Percentiles rank a stretch among this genome's conserved stretches.
Conservation (phyloP, 2,797 vertebrate species). For the Lepidocolaptes lacrymiger region DNA sequence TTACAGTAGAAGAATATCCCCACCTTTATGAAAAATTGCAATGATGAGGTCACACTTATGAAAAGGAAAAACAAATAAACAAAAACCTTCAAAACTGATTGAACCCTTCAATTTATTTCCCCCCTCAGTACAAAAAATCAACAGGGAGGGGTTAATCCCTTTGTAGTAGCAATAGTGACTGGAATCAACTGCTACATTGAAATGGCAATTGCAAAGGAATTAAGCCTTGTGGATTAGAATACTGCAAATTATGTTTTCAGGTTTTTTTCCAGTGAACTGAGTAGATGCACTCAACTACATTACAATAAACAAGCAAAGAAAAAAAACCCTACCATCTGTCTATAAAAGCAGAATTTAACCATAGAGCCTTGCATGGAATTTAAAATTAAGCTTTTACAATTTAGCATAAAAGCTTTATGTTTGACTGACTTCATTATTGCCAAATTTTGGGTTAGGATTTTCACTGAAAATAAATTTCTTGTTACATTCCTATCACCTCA, state of each 20-base stretch:
- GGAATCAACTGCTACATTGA: background rate
- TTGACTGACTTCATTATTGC: background rate
- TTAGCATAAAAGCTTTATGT: background rate
- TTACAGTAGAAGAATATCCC: background rate
- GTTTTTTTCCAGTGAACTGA: background rate
- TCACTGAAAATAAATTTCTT: background rate
- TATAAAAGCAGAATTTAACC: conserved; percentile 18
- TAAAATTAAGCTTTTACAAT: conserved; percentile 22
- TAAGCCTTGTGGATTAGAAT: conserved; percentile 43
- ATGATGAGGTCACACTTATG: background rate
- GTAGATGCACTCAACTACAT: conserved; percentile 7
- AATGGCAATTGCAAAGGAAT: background rate
- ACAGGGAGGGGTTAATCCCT: background rate
- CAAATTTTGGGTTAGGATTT: background rate
- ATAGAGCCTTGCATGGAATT: background rate
- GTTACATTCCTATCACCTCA: background rate
- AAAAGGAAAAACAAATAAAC: background rate
- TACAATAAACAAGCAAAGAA: conserved; percentile 6
- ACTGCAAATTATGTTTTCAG: background rate
- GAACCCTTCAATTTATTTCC: background rate
- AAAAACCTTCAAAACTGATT: background rate
- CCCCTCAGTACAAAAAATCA: background rate
- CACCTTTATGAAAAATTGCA: background rate
- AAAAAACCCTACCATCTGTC: conserved; percentile 32
- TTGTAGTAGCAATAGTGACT: background rate